Conservation (phyloP, 2,113 vertebrate species). For the Ophthalmotilapia sp. region DNA sequence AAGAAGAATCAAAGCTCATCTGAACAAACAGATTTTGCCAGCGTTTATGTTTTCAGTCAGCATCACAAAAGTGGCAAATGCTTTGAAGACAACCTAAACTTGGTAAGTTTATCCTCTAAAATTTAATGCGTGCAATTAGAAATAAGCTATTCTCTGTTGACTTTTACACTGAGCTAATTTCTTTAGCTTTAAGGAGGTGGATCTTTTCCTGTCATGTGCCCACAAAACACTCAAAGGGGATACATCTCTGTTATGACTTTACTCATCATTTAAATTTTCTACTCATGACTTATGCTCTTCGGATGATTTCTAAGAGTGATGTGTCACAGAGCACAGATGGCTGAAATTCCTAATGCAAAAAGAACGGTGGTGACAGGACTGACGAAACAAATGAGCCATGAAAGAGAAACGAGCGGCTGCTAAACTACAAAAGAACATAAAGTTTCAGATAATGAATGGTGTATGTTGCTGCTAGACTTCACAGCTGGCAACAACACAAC, state of each 20-base stretch:
- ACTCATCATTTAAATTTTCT: neutral
- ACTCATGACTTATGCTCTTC: neutral
- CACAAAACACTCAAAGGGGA: neutral
- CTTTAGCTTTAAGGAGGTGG: neutral
- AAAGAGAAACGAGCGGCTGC: neutral
- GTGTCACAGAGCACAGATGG: neutral
- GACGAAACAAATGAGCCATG: neutral
- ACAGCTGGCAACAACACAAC: neutral
- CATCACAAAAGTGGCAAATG: neutral
- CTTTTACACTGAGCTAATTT: neutral
- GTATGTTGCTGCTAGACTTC: neutral
- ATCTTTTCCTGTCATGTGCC: neutral
- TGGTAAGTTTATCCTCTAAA: slow-evolving; percentile 9
- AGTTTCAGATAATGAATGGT: neutral
- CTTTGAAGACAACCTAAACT: neutral
- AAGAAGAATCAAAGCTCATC: neutral
- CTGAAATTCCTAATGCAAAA: neutral
- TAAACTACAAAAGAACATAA: neutral
- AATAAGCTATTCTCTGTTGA: neutral
- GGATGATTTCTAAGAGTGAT: neutral
- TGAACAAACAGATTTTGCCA: neutral
- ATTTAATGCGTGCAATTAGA: neutral
- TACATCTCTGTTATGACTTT: neutral
- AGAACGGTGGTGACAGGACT: neutral
- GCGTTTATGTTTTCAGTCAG: neutral